Evolutionary conservation across 2,888 invertebrate species (phyloP).

Genomic region (Pseudolycoriella hygida): DNA sequence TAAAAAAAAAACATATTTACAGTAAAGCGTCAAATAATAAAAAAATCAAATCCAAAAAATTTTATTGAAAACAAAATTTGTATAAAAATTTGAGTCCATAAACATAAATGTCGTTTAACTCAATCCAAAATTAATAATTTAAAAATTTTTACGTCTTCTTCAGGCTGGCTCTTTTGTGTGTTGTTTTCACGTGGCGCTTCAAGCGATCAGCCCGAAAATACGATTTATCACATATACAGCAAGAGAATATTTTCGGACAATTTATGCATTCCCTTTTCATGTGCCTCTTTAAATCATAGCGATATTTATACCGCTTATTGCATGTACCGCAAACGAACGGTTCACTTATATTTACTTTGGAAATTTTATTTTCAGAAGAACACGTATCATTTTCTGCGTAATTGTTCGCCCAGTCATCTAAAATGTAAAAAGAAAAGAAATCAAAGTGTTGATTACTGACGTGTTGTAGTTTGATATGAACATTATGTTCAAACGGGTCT

Average conservation of each 20-base stretch:
- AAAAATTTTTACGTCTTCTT: neutral
- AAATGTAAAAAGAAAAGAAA: too few species aligned
- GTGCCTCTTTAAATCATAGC: neutral
- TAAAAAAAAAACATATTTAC: neutral
- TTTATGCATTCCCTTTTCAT: conserved; percentile 1
- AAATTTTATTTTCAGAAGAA: too few species aligned
- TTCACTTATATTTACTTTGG: too few species aligned
- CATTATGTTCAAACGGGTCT: too few species aligned
- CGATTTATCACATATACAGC: neutral
- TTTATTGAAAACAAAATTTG: neutral
- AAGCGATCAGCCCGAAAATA: neutral
- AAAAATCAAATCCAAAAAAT: too few species aligned
- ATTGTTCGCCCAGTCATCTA: too few species aligned
- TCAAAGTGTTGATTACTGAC: too few species aligned
- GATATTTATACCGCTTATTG: neutral
- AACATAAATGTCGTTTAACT: neutral
- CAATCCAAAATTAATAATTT: neutral
- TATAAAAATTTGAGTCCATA: neutral
- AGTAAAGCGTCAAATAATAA: too few species aligned
- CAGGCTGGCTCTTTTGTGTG: neutral
- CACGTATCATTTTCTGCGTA: too few species aligned
- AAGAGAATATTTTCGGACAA: neutral
- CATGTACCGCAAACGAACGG: neutral
- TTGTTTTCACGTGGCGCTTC: too few species aligned
- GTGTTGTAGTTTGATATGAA: too few species aligned